Evolutionary conservation across 2,797 vertebrate genomes (phyloP).

Genomic region (Darevskia nairensis): DNA sequence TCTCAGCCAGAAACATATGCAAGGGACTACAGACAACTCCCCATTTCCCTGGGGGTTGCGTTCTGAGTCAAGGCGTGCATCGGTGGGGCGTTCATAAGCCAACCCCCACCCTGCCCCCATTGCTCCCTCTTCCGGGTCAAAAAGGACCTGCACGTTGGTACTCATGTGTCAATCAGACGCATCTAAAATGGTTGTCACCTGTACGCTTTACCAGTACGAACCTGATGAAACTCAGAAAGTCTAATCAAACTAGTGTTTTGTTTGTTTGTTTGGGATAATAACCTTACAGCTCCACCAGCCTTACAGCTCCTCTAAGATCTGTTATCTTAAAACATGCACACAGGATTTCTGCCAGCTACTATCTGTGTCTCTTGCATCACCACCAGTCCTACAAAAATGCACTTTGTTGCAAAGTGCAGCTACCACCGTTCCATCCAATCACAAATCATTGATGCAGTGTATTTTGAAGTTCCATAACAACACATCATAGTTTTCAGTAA

Average conservation of each 20-base stretch:
- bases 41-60: too few relatives aligned
- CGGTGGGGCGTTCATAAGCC: too few relatives aligned
- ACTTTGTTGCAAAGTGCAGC: slow-evolving; percentile 27
- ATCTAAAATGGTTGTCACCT: too few relatives aligned
- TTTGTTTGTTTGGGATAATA: not conserved
- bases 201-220: not conserved
- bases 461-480: slow-evolving; percentile 70
- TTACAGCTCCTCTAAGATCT: slow-evolving; percentile 4
- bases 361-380: not conserved
- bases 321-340: not conserved
- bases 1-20: not conserved
- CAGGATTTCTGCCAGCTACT: slow-evolving; percentile 15
- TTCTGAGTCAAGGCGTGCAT: too few relatives aligned
- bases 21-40: not conserved
- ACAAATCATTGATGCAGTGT: slow-evolving; percentile 57
- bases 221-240: not conserved
- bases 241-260: not conserved
- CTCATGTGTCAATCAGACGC: too few relatives aligned
- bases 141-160: too few relatives aligned
- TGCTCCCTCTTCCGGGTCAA: too few relatives aligned
- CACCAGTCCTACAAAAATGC: not conserved
- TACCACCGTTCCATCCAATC: slow-evolving; percentile 49
- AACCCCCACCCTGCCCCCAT: too few relatives aligned
- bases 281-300: not conserved
- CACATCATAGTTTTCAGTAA: slow-evolving; percentile 71